Base-by-base conservation (phyloP, 2,113 vertebrate genomes). In the Tringa solitaria region DNA sequence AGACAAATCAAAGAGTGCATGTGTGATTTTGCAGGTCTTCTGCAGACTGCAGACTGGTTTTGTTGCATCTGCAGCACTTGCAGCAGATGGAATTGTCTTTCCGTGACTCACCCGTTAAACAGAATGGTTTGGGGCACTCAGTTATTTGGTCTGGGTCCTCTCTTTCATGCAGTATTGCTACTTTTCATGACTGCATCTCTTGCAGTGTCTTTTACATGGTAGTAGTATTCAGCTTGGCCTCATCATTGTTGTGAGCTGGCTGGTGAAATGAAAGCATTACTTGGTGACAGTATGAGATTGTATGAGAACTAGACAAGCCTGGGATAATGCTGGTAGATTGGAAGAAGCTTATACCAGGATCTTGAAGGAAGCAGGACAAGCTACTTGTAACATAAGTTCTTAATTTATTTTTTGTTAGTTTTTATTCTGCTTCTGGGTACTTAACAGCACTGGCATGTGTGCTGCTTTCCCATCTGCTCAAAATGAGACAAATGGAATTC, bases 351-450 rank as follows among this genome's bases (percentile, higher is more conserved):
- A 59, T n/a, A 35, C 43, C 14, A 64, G 13, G 69, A 50, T 64
- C 56, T 64, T 2, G 1, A 51, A 86, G 65, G 75, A 32, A 82
- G 37, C 24, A 20, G 70, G 50, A 73, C 26, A 48, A 86, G 65
- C 73, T 84, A 73, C 77, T 75, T 56, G 68, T 64, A 81, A 68
- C 60, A 26, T 15, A 68, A 84, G 74, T 53, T 87, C 74, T 67
- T 84, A 48, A 84, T 90, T 82, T 89, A 68, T 57, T 78, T 92
- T 85, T 83, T 84, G 73, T 84, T 84, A 76, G 86, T 35, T 81
- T 90, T 90, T 77, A 43, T 84, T 87, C 74, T 84, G 87, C 78
- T 92, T 81, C 83, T 94, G 90, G 77, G 83, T 76, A 70, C 53
- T 94, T 80, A 68, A 67, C 68, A 87, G 67, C 78, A 54, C 46